These are phyloP conservation scores for Protomyctophum bolini DNA, from an alignment of 2,113 vertebrate genomes.

Conservation along the genomic window DNA sequence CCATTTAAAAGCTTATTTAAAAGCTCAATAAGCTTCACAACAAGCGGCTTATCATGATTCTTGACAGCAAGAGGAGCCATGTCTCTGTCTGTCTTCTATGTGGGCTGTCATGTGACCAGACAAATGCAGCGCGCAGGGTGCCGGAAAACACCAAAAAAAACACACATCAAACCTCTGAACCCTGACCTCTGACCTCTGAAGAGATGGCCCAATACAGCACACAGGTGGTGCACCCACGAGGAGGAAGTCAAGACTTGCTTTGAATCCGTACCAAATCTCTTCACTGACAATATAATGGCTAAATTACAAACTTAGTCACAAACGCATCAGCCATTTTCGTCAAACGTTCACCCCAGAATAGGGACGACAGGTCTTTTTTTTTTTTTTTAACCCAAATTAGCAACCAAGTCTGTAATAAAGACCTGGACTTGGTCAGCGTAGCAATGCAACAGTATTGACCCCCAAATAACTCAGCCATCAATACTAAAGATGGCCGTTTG, in stretches of 20 bases:
- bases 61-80: not conserved
- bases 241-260: constrained; percentile 60
- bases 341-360: too few relatives aligned
- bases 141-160: constrained; percentile 40
- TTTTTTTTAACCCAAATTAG: not conserved
- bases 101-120: constrained; percentile 76
- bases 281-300: too few relatives aligned
- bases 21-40: not conserved
- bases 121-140: constrained; percentile 65
- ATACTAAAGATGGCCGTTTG: not conserved
- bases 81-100: not conserved
- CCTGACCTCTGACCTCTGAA: constrained; percentile 53
- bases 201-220: constrained; percentile 64
- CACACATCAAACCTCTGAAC: constrained; percentile 53
- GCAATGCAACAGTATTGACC: not conserved
- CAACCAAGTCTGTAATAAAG: not conserved
- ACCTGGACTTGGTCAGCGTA: constrained; percentile 8
- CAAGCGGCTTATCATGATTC: not conserved
- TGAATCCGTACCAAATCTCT: not conserved
- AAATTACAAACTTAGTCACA: too few relatives aligned
- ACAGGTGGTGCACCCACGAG: constrained; percentile 70
- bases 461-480: not conserved
- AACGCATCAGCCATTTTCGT: too few relatives aligned
- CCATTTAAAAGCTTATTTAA: not conserved
- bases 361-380: too few relatives aligned